These are phyloP conservation scores for Xiphorhynchus erythropygius DNA, from an alignment of 2,797 vertebrate genomes.

Conservation along the genomic window DNA sequence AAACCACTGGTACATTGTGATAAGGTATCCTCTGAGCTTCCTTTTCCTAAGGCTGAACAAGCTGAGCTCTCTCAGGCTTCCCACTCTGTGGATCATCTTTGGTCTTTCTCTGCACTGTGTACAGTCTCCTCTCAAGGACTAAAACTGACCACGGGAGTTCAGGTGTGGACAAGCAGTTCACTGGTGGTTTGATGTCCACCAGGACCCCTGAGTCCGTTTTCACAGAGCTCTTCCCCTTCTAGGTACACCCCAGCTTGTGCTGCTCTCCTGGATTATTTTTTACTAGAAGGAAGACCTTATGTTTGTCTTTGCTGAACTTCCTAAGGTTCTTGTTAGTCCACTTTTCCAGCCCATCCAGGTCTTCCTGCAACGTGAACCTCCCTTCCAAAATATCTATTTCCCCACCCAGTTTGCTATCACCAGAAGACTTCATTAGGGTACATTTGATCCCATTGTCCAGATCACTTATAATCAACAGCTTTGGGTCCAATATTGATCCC, in stretches of 20 bases:
- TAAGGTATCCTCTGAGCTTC: neutral
- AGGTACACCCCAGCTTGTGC: neutral
- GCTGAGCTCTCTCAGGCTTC: neutral
- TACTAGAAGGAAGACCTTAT: neutral
- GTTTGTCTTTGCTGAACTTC: neutral
- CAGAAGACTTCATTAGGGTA: rapidly evolving
- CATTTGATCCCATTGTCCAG: no score
- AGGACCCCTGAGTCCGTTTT: neutral
- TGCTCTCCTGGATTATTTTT: neutral
- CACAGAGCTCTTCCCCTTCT: neutral
- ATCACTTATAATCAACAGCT: no score
- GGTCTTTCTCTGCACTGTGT: neutral
- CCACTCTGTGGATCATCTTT: no score
- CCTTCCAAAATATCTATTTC: neutral
- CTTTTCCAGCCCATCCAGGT: neutral
- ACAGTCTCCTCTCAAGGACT: neutral
- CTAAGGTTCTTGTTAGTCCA: neutral
- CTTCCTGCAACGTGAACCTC: neutral
- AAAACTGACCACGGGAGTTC: neutral
- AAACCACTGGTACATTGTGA: neutral
- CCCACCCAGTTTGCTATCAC: neutral
- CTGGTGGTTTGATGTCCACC: no score
- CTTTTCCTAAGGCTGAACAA: neutral
- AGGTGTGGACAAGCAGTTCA: neutral
- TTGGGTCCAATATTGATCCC: neutral